phyloP scores from a whole-genome alignment of 2,113 vertebrate genomes.

The Smithornis capensis region DNA sequence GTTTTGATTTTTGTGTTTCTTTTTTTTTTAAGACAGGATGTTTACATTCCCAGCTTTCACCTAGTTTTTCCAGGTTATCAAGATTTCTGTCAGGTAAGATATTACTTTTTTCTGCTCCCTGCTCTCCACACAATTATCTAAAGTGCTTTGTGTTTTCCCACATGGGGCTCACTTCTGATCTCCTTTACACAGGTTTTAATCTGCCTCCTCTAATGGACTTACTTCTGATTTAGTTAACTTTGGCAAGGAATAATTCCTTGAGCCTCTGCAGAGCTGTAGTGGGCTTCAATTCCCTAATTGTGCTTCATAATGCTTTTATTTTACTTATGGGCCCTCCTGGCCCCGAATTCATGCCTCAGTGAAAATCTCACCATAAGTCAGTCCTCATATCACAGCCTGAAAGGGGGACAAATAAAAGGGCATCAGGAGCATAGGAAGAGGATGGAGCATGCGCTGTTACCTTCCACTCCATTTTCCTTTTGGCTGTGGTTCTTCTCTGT shows the following conservation, averaged over 20 bases:
- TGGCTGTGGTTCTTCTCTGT: neutral
- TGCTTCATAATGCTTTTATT: neutral
- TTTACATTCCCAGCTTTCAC: neutral
- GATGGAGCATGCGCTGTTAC: neutral
- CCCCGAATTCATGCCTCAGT: neutral
- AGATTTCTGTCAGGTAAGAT: conserved; percentile 7
- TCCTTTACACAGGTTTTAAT: conserved; percentile 3
- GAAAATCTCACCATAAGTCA: neutral
- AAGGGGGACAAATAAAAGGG: neutral
- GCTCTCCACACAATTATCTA: conserved; percentile 8
- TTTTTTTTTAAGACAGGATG: neutral
- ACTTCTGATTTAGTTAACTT: conserved; percentile 19
- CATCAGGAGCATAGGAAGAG: neutral
- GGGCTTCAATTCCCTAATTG: neutral
- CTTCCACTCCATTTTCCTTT: neutral
- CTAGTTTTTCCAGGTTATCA: conserved; percentile 1
- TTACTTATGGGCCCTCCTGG: neutral
- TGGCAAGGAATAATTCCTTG: neutral
- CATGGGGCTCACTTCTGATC: neutral
- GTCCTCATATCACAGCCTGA: neutral
- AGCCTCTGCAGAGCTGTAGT: neutral
- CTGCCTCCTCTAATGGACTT: neutral
- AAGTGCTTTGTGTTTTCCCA: conserved; percentile 41
- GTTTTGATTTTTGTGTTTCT: too few species aligned
- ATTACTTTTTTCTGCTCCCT: neutral